Evolutionary conservation across 2,797 vertebrate genomes (phyloP).

Genomic region (Coracias cyanogaster): DNA sequence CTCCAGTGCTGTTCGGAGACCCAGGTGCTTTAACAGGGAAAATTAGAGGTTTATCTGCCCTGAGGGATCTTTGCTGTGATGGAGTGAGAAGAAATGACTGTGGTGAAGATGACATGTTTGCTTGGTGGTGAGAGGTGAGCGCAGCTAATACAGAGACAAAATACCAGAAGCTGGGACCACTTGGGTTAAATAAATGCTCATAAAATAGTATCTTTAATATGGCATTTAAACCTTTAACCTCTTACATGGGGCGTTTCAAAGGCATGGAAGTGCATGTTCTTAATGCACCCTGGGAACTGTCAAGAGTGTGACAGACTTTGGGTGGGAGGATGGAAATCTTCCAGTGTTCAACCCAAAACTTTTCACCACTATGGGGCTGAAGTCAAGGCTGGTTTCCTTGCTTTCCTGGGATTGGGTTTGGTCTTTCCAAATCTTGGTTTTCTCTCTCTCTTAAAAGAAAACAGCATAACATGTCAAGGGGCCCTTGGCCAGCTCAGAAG

Average conservation of each 20-base stretch:
- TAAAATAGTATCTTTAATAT: not conserved
- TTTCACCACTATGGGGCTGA: not conserved
- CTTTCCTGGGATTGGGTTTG: not conserved
- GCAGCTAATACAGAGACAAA: not conserved
- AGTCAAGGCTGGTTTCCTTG: not conserved
- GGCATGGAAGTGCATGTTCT: fast-evolving
- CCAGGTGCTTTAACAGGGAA: fast-evolving
- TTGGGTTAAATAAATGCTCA: not conserved
- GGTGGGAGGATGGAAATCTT: too few relatives aligned
- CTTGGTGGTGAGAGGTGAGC: not conserved
- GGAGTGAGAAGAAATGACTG: not conserved
- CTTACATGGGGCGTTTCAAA: not conserved
- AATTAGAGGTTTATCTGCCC: not conserved
- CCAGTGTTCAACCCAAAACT: fast-evolving
- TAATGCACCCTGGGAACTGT: not conserved
- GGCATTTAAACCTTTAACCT: too few relatives aligned
- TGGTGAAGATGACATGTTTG: fast-evolving
- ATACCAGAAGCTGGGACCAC: not conserved
- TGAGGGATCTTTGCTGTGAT: not conserved
- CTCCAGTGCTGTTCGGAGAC: not conserved
- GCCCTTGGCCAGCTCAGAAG: too few relatives aligned
- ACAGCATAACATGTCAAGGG: not conserved
- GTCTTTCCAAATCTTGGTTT: not conserved
- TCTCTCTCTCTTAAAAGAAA: not conserved
- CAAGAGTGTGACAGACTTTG: not conserved